These are phyloP conservation scores for Heliconius eleuchia DNA, from an alignment of 1,140 invertebrate genomes.

Conservation along the genomic window DNA sequence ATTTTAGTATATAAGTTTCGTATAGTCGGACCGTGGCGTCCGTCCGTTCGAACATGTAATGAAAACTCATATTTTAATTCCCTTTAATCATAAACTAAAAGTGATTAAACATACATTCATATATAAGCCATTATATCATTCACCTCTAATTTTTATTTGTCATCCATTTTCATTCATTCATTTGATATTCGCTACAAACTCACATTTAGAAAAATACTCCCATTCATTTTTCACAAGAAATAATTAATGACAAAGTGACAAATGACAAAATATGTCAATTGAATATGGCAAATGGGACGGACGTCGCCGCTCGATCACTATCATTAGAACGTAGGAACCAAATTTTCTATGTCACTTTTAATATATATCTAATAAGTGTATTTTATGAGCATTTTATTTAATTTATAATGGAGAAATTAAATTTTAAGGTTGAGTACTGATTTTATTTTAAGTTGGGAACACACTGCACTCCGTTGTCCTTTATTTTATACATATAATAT, in stretches of 20 bases:
- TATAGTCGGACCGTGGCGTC: constrained; percentile 55
- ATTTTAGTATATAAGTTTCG: constrained; percentile 77
- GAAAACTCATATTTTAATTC: background rate
- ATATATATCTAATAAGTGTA: constrained; percentile 74
- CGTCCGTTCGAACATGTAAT: constrained; percentile 40
- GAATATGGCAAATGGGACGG: constrained; percentile 38
- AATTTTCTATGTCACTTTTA: constrained; percentile 80
- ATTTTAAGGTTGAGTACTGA: constrained; percentile 75
- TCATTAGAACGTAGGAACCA: constrained; percentile 68
- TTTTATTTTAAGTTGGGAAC: constrained; percentile 69
- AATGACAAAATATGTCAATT: constrained; percentile 5
- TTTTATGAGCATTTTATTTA: constrained; percentile 79
- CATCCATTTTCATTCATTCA: constrained; percentile 20
- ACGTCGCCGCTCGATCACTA: constrained; percentile 51
- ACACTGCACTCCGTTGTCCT: constrained; percentile 55
- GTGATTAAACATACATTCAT: background rate
- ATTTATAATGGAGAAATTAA: constrained; percentile 72
- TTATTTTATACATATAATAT: constrained; percentile 26
- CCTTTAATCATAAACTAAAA: background rate
- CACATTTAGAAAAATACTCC: background rate
- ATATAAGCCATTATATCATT: background rate
- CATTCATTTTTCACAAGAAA: background rate
- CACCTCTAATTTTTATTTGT: constrained; percentile 13
- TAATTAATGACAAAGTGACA: constrained; percentile 13
- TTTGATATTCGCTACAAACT: background rate